Evolutionary conservation across 2,113 vertebrate species (phyloP).

Genomic region (Talpa occidentalis): DNA sequence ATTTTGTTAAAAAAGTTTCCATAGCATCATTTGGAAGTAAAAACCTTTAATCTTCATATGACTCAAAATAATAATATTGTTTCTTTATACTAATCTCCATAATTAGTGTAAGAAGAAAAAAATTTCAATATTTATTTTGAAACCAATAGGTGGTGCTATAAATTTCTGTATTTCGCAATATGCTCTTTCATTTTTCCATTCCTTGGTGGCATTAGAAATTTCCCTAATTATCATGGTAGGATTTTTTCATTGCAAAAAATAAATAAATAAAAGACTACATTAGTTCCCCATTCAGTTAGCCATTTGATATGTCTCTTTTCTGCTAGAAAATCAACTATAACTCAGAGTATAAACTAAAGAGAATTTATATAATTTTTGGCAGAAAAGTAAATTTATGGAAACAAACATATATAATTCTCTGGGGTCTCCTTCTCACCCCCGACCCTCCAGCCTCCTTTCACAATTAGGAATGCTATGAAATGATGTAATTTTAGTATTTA

Average conservation of each 20-base stretch:
- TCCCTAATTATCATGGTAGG: conserved; percentile 56
- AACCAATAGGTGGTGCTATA: conserved; percentile 83
- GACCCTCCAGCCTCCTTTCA: neutral
- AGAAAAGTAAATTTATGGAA: conserved; percentile 44
- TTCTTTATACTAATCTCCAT: conserved; percentile 29
- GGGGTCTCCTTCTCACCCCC: neutral
- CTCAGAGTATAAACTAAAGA: neutral
- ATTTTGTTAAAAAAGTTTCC: conserved; percentile 45
- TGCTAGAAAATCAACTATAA: conserved; percentile 21
- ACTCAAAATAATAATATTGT: conserved; percentile 40
- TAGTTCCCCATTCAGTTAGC: conserved; percentile 32
- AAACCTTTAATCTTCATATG: neutral
- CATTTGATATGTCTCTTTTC: conserved; percentile 13
- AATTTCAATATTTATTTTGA: conserved; percentile 66
- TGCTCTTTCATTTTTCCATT: conserved; percentile 39
- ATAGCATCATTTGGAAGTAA: conserved; percentile 30
- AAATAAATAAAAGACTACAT: neutral
- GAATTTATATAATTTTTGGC: conserved; percentile 33
- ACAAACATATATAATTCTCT: neutral
- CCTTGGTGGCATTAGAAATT: conserved; percentile 49
- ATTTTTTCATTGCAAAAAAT: conserved; percentile 46
- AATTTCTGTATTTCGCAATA: conserved; percentile 74
- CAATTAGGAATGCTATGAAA: neutral
- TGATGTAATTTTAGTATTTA: conserved; percentile 29
- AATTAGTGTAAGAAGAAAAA: conserved; percentile 42